These are phyloP conservation scores for Periphyllus acericola DNA, from an alignment of 2,888 invertebrate genomes.

Conservation along the genomic window DNA sequence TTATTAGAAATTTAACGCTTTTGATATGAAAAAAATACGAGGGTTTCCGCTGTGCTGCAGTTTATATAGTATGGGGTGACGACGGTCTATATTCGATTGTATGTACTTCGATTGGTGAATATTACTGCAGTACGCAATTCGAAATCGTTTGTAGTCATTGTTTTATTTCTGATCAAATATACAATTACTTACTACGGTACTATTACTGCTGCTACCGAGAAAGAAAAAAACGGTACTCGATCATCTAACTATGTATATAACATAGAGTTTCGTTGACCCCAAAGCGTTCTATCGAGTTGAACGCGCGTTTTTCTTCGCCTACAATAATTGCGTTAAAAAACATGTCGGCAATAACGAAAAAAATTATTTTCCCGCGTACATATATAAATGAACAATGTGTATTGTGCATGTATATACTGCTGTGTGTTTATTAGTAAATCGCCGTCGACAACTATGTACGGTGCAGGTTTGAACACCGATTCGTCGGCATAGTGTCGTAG, in stretches of 20 bases:
- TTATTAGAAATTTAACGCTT: not conserved
- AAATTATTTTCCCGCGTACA: conserved; percentile 20
- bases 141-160: conserved; percentile 29
- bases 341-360: conserved; percentile 3
- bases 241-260: conserved; percentile 2
- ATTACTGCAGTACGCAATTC: not conserved
- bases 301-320: conserved; percentile 38
- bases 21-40: not conserved
- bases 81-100: not conserved
- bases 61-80: not conserved
- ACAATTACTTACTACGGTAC: not conserved
- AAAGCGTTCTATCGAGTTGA: conserved; percentile 51
- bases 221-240: conserved; percentile 50
- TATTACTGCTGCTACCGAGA: not conserved
- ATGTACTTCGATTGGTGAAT: conserved; percentile 22
- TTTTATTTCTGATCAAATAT: conserved; percentile 31
- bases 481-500: conserved; percentile 20
- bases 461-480: not conserved
- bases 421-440: not conserved
- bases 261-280: conserved; percentile 50
- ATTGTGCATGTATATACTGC: not conserved
- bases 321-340: conserved; percentile 44
- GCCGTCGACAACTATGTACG: not conserved
- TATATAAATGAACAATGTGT: not conserved
- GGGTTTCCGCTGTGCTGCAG: not conserved